These are phyloP conservation scores for Cynaeus angustus DNA, from an alignment of 2,888 invertebrate species.

Conservation along the genomic window DNA sequence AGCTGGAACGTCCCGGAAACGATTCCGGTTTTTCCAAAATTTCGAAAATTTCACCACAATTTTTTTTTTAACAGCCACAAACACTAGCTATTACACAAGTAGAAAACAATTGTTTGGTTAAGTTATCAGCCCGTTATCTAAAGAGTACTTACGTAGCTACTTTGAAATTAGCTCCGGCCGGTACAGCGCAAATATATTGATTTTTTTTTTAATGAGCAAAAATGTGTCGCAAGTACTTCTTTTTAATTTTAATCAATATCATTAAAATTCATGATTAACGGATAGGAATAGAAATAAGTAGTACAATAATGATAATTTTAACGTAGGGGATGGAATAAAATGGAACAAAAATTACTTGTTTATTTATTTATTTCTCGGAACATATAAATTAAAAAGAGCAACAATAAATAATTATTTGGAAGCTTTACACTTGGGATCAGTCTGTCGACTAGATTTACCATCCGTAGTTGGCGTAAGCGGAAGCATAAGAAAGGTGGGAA, in stretches of 20 bases:
- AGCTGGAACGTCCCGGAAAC: neutral
- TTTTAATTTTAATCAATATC: too few species aligned
- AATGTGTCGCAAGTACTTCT: neutral
- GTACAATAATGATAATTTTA: too few species aligned
- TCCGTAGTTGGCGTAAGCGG: constrained; percentile 59
- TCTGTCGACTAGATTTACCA: constrained; percentile 40
- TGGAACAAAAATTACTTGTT: too few species aligned
- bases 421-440: neutral
- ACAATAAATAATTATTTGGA: neutral
- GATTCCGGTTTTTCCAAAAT: neutral
- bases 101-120: neutral
- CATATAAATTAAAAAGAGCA: neutral
- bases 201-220: too few species aligned
- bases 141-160: constrained; percentile 3
- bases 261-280: too few species aligned
- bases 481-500: constrained; percentile 76
- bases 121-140: neutral
- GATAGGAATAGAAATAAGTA: too few species aligned
- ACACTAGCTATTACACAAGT: neutral
- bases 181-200: neutral
- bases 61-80: neutral
- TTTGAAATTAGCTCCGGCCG: neutral
- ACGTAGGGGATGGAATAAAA: too few species aligned
- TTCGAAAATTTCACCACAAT: neutral
- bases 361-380: constrained; percentile 13